Evolutionary conservation across 1,140 invertebrate species (phyloP), one percentile per base, ranked within the genome.

Genomic region (Zaprionus capensis): DNA sequence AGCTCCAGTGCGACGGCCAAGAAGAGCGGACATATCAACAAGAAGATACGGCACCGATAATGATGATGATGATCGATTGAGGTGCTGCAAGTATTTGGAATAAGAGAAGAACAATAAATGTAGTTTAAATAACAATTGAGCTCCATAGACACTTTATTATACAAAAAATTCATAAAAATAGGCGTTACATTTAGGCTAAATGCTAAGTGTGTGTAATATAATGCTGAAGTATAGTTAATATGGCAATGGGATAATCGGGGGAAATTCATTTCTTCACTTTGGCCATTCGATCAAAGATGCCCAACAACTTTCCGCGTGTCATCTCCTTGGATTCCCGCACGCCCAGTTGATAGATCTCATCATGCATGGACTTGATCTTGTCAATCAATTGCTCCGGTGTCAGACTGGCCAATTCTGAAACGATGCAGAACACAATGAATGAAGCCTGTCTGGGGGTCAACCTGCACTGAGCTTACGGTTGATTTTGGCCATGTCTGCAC

Each of bases 241-340:
- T 66, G 67, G 67, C 67, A 58, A 58, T 55, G 49, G 31, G 15
- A 41, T 34, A 36, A 14, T 4, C 31, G 31, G 28, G 28, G 28
- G 46, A 20, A 44, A 9, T n/a, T 53, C 17, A 12, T 24, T 71
- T 75, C 5, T 71, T 76, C 7, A 24, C 55, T 26, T 71, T 66
- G 12, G 55, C 26, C n/a, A 53, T 34, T 6, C 85, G 73, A 64
- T 85, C 95, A 81, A 97, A 97, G 86, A 99, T 97, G 93, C 98
- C 98, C 51, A 99, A 94, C 93, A 98, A 98, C 94, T 98, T 98
- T 44, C 98, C 98, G 81, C 98, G 94, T 0, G 98, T 99, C 97
- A 99, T 98, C 94, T 99, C 98, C 92, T 98, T 98, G 1, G 98
- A 96, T 94, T 99, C 98, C 91, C 99, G 97, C 15, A 98, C 93